Conservation (phyloP, 1,140 invertebrate species). For the Gonioctena quinquepunctata region DNA sequence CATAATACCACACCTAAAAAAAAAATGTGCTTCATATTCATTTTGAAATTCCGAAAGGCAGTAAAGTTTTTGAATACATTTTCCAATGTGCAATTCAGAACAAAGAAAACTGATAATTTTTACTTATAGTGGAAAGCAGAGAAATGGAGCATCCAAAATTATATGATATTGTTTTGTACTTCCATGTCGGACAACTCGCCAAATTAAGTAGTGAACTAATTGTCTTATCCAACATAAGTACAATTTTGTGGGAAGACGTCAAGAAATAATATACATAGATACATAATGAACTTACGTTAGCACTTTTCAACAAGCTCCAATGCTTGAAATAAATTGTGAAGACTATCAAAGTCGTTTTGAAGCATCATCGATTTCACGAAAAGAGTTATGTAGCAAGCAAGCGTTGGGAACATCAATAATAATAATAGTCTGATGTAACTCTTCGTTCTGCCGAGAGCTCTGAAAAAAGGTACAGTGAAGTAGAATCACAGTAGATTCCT, state of each 20-base stretch:
- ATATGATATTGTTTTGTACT: too few relatives aligned
- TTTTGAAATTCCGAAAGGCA: too few relatives aligned
- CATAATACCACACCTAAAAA: conserved; percentile 62
- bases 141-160: too few relatives aligned
- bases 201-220: too few relatives aligned
- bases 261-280: not conserved
- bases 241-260: too few relatives aligned
- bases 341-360: conserved; percentile 32
- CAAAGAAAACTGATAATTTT: too few relatives aligned
- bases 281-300: conserved; percentile 49
- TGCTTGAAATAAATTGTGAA: conserved; percentile 41
- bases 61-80: too few relatives aligned
- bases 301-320: conserved; percentile 45
- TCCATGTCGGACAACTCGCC: too few relatives aligned
- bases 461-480: conserved; percentile 40
- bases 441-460: conserved; percentile 56
- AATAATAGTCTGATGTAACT: conserved; percentile 56
- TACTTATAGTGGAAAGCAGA: too few relatives aligned
- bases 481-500: not conserved
- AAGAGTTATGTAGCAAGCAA: conserved; percentile 45
- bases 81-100: too few relatives aligned
- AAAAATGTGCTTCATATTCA: conserved; percentile 13
- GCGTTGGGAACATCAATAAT: conserved; percentile 46
- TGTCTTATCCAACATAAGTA: too few relatives aligned
- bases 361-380: conserved; percentile 41